A percentile compares a stretch with the other conserved stretches of the same genome.
Evolutionary conservation across 2,797 vertebrate species (phyloP).

Genomic region (Clarias laeviceps): DNA sequence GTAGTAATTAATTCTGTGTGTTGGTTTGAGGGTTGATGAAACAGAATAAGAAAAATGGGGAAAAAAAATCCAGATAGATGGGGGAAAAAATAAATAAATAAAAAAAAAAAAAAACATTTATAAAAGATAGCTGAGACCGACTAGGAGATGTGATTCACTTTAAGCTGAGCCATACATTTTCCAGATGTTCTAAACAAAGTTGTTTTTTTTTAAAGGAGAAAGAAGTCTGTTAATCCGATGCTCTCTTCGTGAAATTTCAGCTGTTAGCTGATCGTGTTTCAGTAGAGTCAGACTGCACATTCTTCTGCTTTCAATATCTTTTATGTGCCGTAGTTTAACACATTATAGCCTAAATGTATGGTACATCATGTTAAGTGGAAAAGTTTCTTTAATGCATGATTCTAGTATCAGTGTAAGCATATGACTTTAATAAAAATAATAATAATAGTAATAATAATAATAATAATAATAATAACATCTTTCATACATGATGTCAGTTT

Average conservation of each 20-base stretch:
- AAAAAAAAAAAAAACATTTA: background rate
- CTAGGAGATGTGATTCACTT: conserved; percentile 36
- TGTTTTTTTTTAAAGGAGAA: conserved; percentile 39
- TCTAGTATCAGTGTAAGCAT: background rate
- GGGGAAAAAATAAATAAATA: background rate
- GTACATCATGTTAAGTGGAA: background rate
- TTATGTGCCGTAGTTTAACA: background rate
- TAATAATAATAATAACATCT: background rate
- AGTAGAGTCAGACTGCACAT: background rate
- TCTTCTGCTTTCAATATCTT: background rate
- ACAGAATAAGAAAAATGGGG: background rate
- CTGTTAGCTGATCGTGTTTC: conserved; percentile 23
- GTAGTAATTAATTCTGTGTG: background rate
- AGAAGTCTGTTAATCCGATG: conserved; percentile 32
- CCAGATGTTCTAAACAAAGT: conserved; percentile 68
- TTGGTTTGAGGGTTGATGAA: background rate
- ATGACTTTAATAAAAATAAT: background rate
- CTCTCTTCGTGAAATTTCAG: conserved; percentile 24
- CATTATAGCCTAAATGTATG: background rate
- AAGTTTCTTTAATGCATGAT: background rate
- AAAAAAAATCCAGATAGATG: conserved; percentile 25
- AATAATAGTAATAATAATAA: background rate
- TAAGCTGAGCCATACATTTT: conserved; percentile 58
- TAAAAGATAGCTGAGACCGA: conserved; percentile 40
- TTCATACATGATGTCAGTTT: background rate